These are phyloP conservation scores for Himalopsyche japonica DNA, from an alignment of 2,888 invertebrate species.

Conservation along the genomic window DNA sequence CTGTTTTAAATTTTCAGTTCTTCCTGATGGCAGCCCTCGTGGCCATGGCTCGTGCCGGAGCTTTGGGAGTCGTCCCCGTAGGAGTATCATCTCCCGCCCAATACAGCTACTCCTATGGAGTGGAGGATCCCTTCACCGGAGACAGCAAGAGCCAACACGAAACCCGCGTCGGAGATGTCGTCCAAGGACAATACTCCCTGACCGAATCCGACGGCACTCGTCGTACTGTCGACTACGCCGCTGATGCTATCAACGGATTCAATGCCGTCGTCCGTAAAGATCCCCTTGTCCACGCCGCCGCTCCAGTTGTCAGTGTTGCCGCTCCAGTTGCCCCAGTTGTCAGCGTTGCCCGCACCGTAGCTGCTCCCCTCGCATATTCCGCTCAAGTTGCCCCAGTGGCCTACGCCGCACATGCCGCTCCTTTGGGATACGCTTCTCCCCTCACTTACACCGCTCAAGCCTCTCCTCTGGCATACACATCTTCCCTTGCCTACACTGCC, in stretches of 20 bases:
- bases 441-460: conserved; percentile 29
- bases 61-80: conserved; percentile 45
- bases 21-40: conserved; percentile 50
- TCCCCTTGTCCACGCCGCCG: conserved; percentile 44
- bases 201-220: conserved; percentile 59
- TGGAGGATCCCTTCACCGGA: conserved; percentile 60
- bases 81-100: conserved; percentile 43
- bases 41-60: conserved; percentile 50
- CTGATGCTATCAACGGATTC: conserved; percentile 52
- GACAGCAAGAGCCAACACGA: conserved; percentile 62
- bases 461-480: conserved; percentile 34
- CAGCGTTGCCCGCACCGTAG: conserved; percentile 46
- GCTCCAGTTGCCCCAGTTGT: conserved; percentile 47
- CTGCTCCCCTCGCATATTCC: conserved; percentile 40
- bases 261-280: conserved; percentile 48
- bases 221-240: conserved; percentile 60
- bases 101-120: conserved; percentile 56
- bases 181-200: conserved; percentile 60
- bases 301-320: conserved; percentile 54
- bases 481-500: conserved; percentile 44
- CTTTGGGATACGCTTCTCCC: conserved; percentile 19
- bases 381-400: conserved; percentile 43
- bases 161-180: conserved; percentile 55
- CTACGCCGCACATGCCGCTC: conserved; percentile 40
- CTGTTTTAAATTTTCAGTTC: conserved; percentile 46